phyloP scores from a whole-genome alignment of 2,797 vertebrate species.

The Tamandua tetradactyla region DNA sequence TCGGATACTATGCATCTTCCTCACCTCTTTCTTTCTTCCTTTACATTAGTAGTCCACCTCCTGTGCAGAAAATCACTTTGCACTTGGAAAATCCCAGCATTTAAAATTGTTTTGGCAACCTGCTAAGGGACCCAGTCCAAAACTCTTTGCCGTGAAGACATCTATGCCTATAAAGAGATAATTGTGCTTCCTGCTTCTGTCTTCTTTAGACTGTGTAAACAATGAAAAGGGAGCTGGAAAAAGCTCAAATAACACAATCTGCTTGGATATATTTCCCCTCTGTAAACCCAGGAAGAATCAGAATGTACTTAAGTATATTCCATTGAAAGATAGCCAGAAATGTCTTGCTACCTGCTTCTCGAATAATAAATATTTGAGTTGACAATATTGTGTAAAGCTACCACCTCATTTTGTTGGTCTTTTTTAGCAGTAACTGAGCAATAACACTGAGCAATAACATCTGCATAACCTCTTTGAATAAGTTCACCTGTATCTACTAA shows the following conservation, averaged over 20 bases:
- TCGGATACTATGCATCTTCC: not conserved
- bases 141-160: not conserved
- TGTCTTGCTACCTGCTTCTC: not conserved
- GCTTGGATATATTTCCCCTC: not conserved
- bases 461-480: not conserved
- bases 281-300: not conserved
- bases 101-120: slow-evolving; percentile 1
- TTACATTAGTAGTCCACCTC: not conserved
- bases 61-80: not conserved
- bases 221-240: not conserved
- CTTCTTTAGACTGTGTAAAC: not conserved
- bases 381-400: not conserved
- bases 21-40: not conserved
- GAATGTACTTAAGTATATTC: not conserved
- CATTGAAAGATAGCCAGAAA: not conserved
- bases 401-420: not conserved
- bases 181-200: not conserved
- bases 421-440: too few species aligned
- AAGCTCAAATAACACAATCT: not conserved
- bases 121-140: not conserved
- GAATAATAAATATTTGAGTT: not conserved
- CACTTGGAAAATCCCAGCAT: not conserved
- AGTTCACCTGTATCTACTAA: not conserved
- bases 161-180: not conserved
- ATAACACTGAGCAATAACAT: not conserved